phyloP scores from a whole-genome alignment of 2,797 vertebrate species.

The Hirundo rustica region DNA sequence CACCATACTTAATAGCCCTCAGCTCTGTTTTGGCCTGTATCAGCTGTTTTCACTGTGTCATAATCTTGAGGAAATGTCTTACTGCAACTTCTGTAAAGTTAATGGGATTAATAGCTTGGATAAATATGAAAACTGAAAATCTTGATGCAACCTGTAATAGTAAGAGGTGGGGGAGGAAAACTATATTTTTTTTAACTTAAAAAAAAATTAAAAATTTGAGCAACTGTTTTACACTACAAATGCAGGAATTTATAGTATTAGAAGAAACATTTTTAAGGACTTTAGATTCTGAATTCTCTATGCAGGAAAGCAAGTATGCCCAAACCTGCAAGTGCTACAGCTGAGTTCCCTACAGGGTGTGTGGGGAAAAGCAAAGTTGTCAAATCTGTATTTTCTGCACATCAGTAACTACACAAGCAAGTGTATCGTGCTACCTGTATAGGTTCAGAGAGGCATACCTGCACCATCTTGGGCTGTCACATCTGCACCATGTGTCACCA shows the following conservation, averaged over 20 bases:
- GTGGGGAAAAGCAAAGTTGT: neutral
- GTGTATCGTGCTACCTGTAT: neutral
- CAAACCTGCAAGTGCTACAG: neutral
- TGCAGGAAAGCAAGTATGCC: neutral
- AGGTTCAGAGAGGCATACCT: slow-evolving; percentile 74
- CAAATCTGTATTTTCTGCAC: neutral
- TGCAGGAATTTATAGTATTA: neutral
- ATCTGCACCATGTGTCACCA: slow-evolving; percentile 90
- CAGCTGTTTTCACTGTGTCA: neutral
- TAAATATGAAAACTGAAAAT: neutral
- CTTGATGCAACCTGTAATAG: neutral
- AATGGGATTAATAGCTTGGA: slow-evolving; percentile 16
- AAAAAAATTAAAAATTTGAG: accelerated
- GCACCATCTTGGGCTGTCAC: slow-evolving; percentile 85
- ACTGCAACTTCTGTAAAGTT: neutral
- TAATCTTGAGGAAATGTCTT: neutral
- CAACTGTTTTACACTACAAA: neutral
- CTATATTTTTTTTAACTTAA: neutral
- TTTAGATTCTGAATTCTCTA: neutral
- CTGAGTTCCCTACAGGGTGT: neutral
- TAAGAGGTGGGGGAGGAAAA: neutral
- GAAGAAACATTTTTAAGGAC: neutral
- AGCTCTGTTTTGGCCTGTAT: neutral
- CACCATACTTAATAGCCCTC: neutral
- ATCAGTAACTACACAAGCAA: neutral